phyloP scores from a whole-genome alignment of 2,888 invertebrate species.

The Drosophila rellima region DNA sequence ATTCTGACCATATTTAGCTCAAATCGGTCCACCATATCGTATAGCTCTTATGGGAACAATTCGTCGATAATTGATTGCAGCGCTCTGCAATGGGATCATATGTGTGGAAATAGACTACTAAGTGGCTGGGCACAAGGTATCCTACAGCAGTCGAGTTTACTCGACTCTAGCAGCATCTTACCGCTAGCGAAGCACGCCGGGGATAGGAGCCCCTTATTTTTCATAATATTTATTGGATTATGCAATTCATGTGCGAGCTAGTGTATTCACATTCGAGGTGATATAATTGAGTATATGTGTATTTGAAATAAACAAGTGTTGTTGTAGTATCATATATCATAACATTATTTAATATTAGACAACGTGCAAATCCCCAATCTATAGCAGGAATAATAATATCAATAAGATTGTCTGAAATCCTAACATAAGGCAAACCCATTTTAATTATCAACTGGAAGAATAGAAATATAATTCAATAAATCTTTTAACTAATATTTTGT shows the following conservation, averaged over 20 bases:
- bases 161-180: too few species aligned
- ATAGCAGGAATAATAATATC: background rate
- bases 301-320: slow-evolving; percentile 8
- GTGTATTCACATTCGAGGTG: background rate
- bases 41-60: too few species aligned
- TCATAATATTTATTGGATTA: background rate
- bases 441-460: slow-evolving; percentile 2
- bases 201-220: too few species aligned
- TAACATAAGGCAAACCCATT: slow-evolving; percentile 15
- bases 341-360: slow-evolving; percentile 22
- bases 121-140: too few species aligned
- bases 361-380: slow-evolving; percentile 2
- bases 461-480: slow-evolving; percentile 11
- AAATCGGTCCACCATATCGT: too few species aligned
- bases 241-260: background rate
- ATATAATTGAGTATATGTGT: background rate
- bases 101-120: too few species aligned
- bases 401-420: slow-evolving; percentile 7
- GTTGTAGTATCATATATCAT: slow-evolving; percentile 8
- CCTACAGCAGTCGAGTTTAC: too few species aligned
- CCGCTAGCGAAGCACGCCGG: too few species aligned
- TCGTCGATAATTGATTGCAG: too few species aligned
- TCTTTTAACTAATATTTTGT: slow-evolving; percentile 31
- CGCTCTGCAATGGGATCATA: too few species aligned
- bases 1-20: too few species aligned